Evolutionary conservation across 2,888 invertebrate genomes (phyloP).

Genomic region (Gnatocerus cornutus): DNA sequence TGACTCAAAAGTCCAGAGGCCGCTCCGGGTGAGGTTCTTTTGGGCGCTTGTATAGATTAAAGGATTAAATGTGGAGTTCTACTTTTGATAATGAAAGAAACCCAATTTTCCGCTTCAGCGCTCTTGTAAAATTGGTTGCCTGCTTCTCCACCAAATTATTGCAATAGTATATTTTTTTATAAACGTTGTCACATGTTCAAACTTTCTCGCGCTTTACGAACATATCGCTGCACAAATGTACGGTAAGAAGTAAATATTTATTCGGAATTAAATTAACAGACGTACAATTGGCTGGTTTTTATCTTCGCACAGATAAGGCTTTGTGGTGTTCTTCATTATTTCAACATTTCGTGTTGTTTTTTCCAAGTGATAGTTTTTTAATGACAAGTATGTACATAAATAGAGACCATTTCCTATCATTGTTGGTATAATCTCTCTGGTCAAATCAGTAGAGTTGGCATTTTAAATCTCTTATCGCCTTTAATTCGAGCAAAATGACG

Average conservation of each 20-base stretch:
- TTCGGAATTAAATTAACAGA: not conserved
- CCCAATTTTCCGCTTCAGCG: not conserved
- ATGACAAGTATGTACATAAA: conserved; percentile 23
- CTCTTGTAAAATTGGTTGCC: conserved; percentile 15
- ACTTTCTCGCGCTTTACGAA: not conserved
- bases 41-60: too few species aligned
- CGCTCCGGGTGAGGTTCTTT: too few species aligned
- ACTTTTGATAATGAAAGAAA: not conserved
- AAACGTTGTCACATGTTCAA: conserved; percentile 23
- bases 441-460: too few species aligned
- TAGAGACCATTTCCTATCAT: not conserved
- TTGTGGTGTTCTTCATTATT: conserved; percentile 12
- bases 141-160: not conserved
- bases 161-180: conserved; percentile 12
- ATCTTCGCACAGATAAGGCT: conserved; percentile 13
- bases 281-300: conserved; percentile 10
- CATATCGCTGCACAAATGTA: not conserved
- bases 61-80: too few species aligned
- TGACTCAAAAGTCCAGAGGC: too few species aligned
- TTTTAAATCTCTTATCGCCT: not conserved
- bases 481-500: conserved; percentile 30
- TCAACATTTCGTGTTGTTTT: not conserved
- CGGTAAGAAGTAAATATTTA: conserved; percentile 32
- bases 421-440: not conserved
- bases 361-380: conserved; percentile 17